Evolutionary conservation across 1,140 invertebrate genomes (phyloP).

Genomic region (Leptopilina boulardi): DNA sequence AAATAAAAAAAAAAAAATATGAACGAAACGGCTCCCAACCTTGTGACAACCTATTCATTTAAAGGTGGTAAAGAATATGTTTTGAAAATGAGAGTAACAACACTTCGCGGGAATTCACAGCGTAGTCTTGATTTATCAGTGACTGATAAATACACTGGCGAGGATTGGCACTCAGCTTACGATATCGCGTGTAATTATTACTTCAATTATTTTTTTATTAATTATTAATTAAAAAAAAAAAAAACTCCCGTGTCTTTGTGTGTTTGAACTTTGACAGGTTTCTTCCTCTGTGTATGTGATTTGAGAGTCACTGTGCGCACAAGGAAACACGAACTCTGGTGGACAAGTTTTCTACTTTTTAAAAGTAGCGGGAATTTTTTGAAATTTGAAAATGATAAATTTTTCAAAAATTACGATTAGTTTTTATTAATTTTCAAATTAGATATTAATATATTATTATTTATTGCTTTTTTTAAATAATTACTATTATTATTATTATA

Average conservation of each 20-base stretch:
- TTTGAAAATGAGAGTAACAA: conserved; percentile 70
- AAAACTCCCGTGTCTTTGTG: background rate
- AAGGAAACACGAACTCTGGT: background rate
- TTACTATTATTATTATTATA: no score
- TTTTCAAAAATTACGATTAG: no score
- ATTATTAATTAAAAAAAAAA: background rate
- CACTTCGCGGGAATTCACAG: conserved; percentile 50
- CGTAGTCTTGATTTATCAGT: conserved; percentile 70
- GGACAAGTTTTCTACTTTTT: background rate
- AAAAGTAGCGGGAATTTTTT: background rate
- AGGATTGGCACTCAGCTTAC: conserved; percentile 77
- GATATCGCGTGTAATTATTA: conserved; percentile 72
- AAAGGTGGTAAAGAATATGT: conserved; percentile 73
- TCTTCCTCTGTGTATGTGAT: background rate
- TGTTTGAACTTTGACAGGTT: background rate
- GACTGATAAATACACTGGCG: conserved; percentile 75
- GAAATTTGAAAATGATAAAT: background rate
- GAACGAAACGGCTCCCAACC: conserved; percentile 64
- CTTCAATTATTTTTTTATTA: background rate
- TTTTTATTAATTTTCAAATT: no score
- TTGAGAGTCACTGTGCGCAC: conserved; percentile 11
- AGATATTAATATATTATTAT: no score
- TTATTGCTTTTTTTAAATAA: no score
- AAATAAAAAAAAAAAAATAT: no score
- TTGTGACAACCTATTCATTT: conserved; percentile 73